Percentiles rank a stretch among this genome's conserved stretches.
Conservation (phyloP, 1,140 invertebrate species). For the Trigoniulus corallinus region DNA sequence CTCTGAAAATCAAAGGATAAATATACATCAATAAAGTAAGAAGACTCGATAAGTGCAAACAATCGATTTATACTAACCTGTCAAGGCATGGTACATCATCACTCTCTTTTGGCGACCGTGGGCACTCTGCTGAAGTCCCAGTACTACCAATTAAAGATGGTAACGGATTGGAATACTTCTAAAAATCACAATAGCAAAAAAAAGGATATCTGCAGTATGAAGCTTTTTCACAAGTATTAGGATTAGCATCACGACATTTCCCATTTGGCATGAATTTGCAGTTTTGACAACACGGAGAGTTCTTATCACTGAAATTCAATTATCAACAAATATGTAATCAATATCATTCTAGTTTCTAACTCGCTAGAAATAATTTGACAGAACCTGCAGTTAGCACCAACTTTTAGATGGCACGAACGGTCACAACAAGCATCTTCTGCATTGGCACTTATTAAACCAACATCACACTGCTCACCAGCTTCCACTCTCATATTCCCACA, state of each 20-base stretch:
- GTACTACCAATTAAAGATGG: constrained; percentile 30
- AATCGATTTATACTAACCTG: constrained; percentile 17
- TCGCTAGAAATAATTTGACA: not conserved
- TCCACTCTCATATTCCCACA: constrained; percentile 86
- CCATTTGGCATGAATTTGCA: constrained; percentile 60
- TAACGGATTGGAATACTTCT: constrained; percentile 8
- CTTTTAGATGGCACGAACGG: constrained; percentile 73
- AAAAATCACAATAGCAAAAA: constrained; percentile 3
- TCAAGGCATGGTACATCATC: constrained; percentile 75
- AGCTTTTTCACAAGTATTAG: constrained; percentile 76
- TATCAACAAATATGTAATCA: constrained; percentile 21
- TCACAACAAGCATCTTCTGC: constrained; percentile 83
- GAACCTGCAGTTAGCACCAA: constrained; percentile 64
- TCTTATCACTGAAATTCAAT: constrained; percentile 81
- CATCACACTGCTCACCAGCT: constrained; percentile 87
- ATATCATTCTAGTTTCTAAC: not conserved
- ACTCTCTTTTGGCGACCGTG: constrained; percentile 64
- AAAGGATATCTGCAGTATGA: constrained; percentile 26
- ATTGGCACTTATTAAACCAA: constrained; percentile 75
- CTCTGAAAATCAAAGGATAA: constrained; percentile 29
- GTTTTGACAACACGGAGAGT: constrained; percentile 80
- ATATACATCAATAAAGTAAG: constrained; percentile 10
- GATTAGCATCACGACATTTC: constrained; percentile 72
- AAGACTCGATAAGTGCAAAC: not conserved
- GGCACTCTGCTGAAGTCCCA: constrained; percentile 50